A percentile compares a stretch with the other conserved stretches of the same genome.
These are phyloP conservation scores for Hyposoter dolosus DNA, from an alignment of 2,888 invertebrate genomes.

Conservation along the genomic window DNA sequence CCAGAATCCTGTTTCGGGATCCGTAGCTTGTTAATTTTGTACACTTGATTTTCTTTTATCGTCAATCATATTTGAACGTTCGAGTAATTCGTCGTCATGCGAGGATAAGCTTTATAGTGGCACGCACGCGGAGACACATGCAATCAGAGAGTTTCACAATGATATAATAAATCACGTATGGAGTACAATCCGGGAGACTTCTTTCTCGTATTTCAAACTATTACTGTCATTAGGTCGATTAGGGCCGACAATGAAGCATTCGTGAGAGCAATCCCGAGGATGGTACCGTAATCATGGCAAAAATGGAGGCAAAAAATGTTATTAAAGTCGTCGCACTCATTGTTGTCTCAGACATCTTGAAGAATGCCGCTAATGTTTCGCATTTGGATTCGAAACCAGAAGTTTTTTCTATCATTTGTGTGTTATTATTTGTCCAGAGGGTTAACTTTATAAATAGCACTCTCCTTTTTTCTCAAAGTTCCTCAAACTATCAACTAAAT, in stretches of 20 bases:
- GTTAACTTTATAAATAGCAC: no score
- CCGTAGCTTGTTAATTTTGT: neutral
- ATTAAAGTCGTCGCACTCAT: constrained; percentile 8
- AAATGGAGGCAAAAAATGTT: constrained; percentile 13
- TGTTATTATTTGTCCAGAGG: neutral
- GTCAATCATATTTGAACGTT: neutral
- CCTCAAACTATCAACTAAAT: neutral
- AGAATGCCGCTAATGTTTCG: neutral
- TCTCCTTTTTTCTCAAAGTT: no score
- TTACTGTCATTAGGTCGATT: constrained; percentile 65
- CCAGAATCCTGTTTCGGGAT: neutral
- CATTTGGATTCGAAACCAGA: neutral
- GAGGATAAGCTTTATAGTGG: constrained; percentile 18
- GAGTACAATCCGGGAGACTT: constrained; percentile 15
- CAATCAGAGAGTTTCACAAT: constrained; percentile 57
- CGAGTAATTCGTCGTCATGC: constrained; percentile 18
- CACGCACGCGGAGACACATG: constrained; percentile 44
- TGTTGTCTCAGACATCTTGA: constrained; percentile 4
- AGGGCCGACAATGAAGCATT: constrained; percentile 45
- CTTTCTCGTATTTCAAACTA: constrained; percentile 49
- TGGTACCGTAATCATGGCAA: constrained; percentile 39
- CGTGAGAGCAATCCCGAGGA: constrained; percentile 33
- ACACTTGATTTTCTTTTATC: constrained; percentile 2
- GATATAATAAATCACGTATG: constrained; percentile 58
- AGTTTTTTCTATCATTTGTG: neutral